Evolutionary conservation across 2,888 invertebrate genomes (phyloP), one percentile per base, ranked within the genome.

Genomic region (Limnephilus rhombicus): DNA sequence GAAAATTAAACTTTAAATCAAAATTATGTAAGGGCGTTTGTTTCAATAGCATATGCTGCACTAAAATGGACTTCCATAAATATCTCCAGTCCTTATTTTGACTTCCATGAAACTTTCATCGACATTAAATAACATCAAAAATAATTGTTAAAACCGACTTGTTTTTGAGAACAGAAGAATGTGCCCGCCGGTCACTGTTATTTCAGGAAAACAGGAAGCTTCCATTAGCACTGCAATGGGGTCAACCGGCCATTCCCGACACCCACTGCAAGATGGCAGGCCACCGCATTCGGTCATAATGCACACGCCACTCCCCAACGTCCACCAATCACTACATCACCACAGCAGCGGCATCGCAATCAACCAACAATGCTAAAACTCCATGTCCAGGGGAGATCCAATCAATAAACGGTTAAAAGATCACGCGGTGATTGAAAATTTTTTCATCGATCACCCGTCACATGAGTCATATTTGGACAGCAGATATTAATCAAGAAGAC

Each of bases 201-300:
- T 83, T 83, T 83, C 37, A 83, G 83, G 83, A 83, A 83, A 37
- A 83, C 34, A 83, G 83, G 34, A 34, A 83, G n/a, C 37, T 34
- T 31, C 83, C 18, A 83, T 83, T 83, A 83, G 83, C 34, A 11
- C n/a, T 37, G 83, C 37, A 83, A 83, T 34, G 83, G 37, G 83
- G 37, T 18, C 83, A 37, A 31, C 34, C 83, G 11, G 37, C 37
- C 11, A 83, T 83, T 83, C 37, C 24, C 37, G 31, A 18, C 83
- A 41, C 83, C 83, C 83, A 83, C 83, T 31, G 15, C 83, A 83
- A 18, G 34, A 68, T 15, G 24, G 5, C 53, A 3, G 53, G 53
- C 4, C 68, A 24, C 68, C 68, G 68, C 68, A 68, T 68, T 68
- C 68, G 68, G 68, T 68, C 68, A n/a, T 68, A n/a, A 68, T 68